Conservation (phyloP, 2,113 vertebrate genomes). For the Eulemur rufifrons region DNA sequence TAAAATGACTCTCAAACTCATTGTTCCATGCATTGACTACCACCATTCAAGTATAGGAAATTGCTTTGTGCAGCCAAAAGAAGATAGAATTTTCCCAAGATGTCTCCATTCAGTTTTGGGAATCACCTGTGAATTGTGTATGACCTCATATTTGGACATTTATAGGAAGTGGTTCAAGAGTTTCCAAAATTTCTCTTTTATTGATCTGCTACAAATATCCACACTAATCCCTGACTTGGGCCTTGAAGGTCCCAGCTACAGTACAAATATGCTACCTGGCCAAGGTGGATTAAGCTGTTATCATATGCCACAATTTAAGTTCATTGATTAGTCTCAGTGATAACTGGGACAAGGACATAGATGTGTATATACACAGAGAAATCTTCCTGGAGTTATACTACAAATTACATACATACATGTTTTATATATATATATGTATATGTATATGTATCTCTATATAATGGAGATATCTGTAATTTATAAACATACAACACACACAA, state of each 20-base stretch:
- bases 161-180: not conserved
- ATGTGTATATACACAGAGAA: not conserved
- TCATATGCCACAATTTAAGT: not conserved
- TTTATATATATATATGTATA: too few relatives aligned
- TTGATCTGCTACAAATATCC: not conserved
- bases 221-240: not conserved
- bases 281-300: not conserved
- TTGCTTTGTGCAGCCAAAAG: not conserved
- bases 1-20: slow-evolving; percentile 8
- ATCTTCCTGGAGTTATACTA: not conserved
- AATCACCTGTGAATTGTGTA: not conserved
- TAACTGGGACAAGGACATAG: not conserved
- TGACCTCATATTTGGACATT: not conserved
- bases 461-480: not conserved
- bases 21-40: not conserved
- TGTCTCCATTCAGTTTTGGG: not conserved
- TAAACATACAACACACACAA: not conserved
- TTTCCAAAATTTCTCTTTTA: not conserved
- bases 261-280: not conserved
- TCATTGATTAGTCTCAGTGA: not conserved
- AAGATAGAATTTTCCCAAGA: not conserved
- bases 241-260: not conserved
- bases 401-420: not conserved
- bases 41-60: not conserved
- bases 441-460: not conserved